phyloP scores from a whole-genome alignment of 1,140 invertebrate species.

The Aricia agestis region DNA sequence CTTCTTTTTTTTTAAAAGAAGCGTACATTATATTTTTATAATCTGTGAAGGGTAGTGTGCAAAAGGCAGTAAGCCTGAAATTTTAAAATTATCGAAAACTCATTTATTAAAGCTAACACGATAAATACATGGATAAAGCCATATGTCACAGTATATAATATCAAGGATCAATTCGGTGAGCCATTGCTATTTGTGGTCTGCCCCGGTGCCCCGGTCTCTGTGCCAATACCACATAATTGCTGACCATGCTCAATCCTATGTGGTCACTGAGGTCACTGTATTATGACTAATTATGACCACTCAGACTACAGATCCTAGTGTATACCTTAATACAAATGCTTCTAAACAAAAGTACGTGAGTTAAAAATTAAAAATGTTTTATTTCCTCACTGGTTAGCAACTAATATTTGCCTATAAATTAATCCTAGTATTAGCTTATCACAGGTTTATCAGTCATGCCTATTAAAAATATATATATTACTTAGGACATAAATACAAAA shows the following conservation, averaged over 20 bases:
- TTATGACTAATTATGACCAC: neutral
- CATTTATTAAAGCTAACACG: neutral
- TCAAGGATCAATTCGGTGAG: neutral
- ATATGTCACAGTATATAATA: neutral
- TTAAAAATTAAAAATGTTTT: too few species aligned
- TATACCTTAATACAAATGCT: too few species aligned
- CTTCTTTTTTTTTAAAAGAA: too few species aligned
- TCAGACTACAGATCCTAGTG: neutral
- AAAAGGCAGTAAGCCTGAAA: neutral
- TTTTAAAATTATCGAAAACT: neutral
- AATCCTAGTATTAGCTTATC: too few species aligned
- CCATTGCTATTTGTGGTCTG: constrained; percentile 2
- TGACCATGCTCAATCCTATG: neutral
- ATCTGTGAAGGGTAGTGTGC: too few species aligned
- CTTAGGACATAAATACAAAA: too few species aligned
- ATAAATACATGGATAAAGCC: neutral
- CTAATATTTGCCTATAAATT: too few species aligned
- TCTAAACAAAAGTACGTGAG: too few species aligned
- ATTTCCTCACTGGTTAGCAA: too few species aligned
- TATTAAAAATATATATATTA: too few species aligned
- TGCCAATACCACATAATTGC: constrained; percentile 14
- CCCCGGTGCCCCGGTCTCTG: constrained; percentile 3
- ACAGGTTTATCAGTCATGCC: too few species aligned
- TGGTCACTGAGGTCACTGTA: neutral
- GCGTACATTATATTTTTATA: neutral